Evolutionary conservation across 2,797 vertebrate species (phyloP), one percentile per base, ranked within the genome.

Genomic region (Rhincodon typus): DNA sequence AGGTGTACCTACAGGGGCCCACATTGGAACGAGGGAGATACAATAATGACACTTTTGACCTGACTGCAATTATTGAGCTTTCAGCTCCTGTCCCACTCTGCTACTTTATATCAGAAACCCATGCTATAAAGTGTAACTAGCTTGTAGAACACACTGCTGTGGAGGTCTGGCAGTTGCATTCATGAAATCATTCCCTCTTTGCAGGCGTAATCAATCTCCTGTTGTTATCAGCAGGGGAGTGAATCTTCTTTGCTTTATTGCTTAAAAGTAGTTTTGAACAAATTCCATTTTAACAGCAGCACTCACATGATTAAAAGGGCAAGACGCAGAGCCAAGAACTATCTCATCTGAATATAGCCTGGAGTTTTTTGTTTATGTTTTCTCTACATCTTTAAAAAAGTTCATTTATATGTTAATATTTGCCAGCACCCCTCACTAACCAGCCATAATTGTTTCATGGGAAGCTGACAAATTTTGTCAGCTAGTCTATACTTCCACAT

Each of bases 161-260:
- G 96, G 97, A 97, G 97, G 97, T 97, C 97, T 96, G 96, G 96
- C 97, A 96, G 97, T 97, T 96, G 97, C 96, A 96, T 98, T 98
- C 98, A 98, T 97, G 97, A 96, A 97, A 97, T 98, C 98, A 98
- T 98, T 98, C 98, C 97, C 98, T 98, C 98, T 97, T 98, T 98
- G 97, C 97, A 97, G 98, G 98, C 97, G 98, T 97, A 98, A 98
- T 98, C 98, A 97, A 98, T 98, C 97, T 97, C 98, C 98, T 98
- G 98, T 98, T 98, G 98, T 98, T 98, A 98, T 98, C 98, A 98
- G 98, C 97, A 93, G 98, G 98, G 97, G 97, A 97, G 97, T 96
- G 97, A 97, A 97, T 98, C 97, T 98, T 98, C 97, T 97, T 96
- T 96, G 97, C 98, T 98, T 97, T 97, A 96, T 96, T 97, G 97